Base-by-base conservation (phyloP, 2,797 vertebrate genomes). In the Coregonus sp. region DNA sequence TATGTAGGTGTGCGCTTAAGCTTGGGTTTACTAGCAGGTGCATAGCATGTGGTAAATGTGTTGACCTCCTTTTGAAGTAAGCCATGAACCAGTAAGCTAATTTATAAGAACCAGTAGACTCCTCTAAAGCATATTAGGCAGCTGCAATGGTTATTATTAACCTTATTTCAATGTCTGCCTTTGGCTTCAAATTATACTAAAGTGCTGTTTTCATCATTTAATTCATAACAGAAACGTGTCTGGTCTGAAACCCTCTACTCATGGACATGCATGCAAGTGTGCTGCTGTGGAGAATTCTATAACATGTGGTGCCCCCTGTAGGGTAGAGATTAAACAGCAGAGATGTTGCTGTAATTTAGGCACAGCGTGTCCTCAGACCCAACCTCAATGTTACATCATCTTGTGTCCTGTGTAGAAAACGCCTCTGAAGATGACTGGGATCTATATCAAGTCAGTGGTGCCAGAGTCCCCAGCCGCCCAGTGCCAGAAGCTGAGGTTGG, bases 401-500 rank as follows among this genome's bases (percentile, higher is more conserved):
- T 18, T 80, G 5, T 75, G 52, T 72, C 50, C 74, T 33, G 0
- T 12, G 0, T 35, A 95, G 94, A 94, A 91, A 90, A 94, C 92
- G 0, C 84, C 81, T 0, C 84, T 95, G 77, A 90, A 83, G 33
- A 87, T 93, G 87, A 93, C 83, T 5, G 94, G 94, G 25, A 91
- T 95, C 31, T 95, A 93, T 0, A 91, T 95, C 72, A 95, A 94
- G 92, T 94, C 94, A 0, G 90, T 95, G 66, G 93, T 95, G 52
- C 94, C 94, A 0, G 83, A 91, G 67, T 95, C 94, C 1, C 94
- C 94, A 0, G 94, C 94, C 0, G 92, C 91, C 29, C 80, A 61
- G 31, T 93, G 93, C 76, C 87, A 84, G 54, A 92, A 84, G 15
- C 88, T 95, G 51, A 81, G 82, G 16, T 84, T 70, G 0, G 95